Conservation (phyloP, 2,797 vertebrate species). For the Pitangus sulphuratus region DNA sequence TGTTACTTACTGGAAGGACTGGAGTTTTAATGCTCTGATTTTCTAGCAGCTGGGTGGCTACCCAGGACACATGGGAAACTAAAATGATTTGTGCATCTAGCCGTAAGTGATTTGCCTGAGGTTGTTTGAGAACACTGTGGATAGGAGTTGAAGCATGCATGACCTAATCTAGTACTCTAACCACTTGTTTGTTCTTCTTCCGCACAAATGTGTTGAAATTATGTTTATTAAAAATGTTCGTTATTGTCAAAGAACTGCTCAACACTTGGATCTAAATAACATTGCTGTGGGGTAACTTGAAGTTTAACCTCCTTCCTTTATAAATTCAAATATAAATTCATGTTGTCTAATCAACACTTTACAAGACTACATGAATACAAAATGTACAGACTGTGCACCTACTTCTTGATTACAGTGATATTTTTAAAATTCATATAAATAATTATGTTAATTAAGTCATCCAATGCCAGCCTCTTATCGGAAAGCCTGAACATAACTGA, state of each 20-base stretch:
- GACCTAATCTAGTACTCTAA: not conserved
- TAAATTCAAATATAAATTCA: constrained; percentile 24
- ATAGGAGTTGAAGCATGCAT: not conserved
- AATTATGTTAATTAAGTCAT: constrained; percentile 78
- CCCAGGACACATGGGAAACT: not conserved
- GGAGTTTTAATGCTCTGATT: not conserved
- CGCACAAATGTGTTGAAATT: not conserved
- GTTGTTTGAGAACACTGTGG: not conserved
- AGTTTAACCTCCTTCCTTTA: not conserved
- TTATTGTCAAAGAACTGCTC: not conserved
- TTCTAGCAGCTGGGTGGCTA: not conserved
- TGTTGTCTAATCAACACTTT: constrained; percentile 69
- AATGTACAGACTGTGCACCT: constrained; percentile 54
- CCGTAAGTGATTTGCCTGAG: not conserved
- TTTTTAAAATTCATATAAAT: constrained; percentile 74
- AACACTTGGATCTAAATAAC: not conserved
- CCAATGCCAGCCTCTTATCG: constrained; percentile 41
- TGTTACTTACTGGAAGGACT: not conserved
- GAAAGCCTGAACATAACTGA: constrained; percentile 46
- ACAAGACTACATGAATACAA: constrained; percentile 64
- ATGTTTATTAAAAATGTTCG: not conserved
- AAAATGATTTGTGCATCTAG: not conserved
- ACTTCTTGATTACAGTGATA: constrained; percentile 72
- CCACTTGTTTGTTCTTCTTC: not conserved
- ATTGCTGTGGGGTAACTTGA: not conserved